Evolutionary conservation across 2,113 vertebrate species (phyloP), one percentile per base, ranked within the genome.

Genomic region (Morphnarchus princeps): DNA sequence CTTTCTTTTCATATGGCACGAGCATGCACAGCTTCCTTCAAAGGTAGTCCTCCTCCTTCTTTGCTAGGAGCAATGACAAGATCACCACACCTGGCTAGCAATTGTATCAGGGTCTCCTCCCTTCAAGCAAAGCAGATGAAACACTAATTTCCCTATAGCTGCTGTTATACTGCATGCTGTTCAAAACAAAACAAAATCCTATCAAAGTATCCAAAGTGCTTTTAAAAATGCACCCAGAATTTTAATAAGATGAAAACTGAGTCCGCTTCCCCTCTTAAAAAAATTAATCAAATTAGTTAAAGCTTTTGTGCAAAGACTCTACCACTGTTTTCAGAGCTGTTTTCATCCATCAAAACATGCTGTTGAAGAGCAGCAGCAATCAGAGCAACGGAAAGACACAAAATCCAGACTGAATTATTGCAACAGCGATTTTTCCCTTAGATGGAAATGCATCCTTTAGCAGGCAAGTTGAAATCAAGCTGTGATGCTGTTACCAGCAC

Each of bases 71-170:
- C 85, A 80, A 69, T 79, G 87, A 90, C 57, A 90, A 87, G 70
- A 92, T 80, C 78, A 61, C 87, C 73, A 84, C 93, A 96, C 80
- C 92, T 97, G 93, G 88, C 29, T 78, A 84, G 59, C 58, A 88
- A 77, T 13, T 82, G 16, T 50, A 82, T 29, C 69, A 59, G 80
- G 58, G 78, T 58, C 58, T 77, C 85, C 73, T 93, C 34, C 42
- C 69, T 74, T 62, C 73, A 91, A 94, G 69, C 55, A 90, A 89
- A 89, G 70, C 49, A 85, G 74, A 72, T 70, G 50, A 72, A 73
- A 62, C 18, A 6, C 66, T 61, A 0, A 83, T 95, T 93, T 91
- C 74, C 61, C 85, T 84, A 25, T 24, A 94, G 76, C n/a, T 70
- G 89, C 62, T 89, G 50, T 78, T 91, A 36, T 2, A n/a, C 22